Percentiles rank a stretch among this genome's conserved stretches.
phyloP scores from a whole-genome alignment of 2,113 vertebrate genomes.

The Chloropsis cyanopogon region DNA sequence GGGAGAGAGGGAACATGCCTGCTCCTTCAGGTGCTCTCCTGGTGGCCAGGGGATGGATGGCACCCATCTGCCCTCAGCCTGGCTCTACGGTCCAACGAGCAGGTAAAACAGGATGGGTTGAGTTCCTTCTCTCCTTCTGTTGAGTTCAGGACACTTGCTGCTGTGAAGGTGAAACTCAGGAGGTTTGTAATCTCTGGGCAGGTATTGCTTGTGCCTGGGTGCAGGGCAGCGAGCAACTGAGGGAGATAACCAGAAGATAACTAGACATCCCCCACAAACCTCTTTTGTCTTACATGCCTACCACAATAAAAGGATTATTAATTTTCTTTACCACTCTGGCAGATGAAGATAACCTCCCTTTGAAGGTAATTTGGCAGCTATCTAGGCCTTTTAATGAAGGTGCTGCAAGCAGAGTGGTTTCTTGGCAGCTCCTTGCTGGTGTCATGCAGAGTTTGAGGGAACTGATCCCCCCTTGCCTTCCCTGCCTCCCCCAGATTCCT shows the following conservation, averaged over 20 bases:
- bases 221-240: neutral
- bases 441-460: neutral
- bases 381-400: constrained; percentile 5
- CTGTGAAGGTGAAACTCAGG: neutral
- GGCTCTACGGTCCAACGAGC: fast-evolving
- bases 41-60: neutral
- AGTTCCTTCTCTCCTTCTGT: neutral
- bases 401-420: neutral
- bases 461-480: neutral
- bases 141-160: neutral
- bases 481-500: neutral
- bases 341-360: constrained; percentile 14
- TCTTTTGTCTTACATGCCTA: neutral
- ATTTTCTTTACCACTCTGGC: neutral
- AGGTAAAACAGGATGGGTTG: neutral
- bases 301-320: constrained; percentile 33
- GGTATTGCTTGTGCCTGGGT: neutral
- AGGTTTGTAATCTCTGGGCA: neutral
- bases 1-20: neutral
- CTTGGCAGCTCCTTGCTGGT: neutral
- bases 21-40: neutral
- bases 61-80: neutral
- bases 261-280: neutral
- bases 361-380: constrained; percentile 30
- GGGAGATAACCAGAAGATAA: neutral